Conservation (phyloP, 2,797 vertebrate genomes). For the Hozukius guyotensis region DNA sequence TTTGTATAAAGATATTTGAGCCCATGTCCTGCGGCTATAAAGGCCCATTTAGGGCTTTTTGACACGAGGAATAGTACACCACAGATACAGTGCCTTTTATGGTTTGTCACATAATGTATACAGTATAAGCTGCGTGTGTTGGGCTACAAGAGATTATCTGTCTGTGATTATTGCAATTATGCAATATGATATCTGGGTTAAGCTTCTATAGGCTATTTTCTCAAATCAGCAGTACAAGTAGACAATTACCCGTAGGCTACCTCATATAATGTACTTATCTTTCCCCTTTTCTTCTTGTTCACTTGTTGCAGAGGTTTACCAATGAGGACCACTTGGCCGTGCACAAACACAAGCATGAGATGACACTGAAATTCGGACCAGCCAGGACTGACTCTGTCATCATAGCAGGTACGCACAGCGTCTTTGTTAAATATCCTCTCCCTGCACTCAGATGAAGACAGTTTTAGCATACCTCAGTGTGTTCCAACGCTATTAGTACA, state of each 20-base stretch:
- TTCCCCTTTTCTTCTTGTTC: constrained; percentile 20
- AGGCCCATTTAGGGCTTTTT: constrained; percentile 24
- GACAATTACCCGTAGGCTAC: constrained; percentile 27
- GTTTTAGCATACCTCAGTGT: not conserved
- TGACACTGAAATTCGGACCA: constrained; percentile 98
- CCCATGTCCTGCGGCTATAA: constrained; percentile 40
- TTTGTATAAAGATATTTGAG: constrained; percentile 51
- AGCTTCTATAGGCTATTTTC: constrained; percentile 23
- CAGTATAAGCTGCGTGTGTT: constrained; percentile 25
- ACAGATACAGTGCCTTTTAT: constrained; percentile 45
- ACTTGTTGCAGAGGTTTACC: constrained; percentile 91
- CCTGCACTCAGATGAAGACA: not conserved
- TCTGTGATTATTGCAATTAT: constrained; percentile 41
- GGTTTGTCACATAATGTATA: constrained; percentile 17
- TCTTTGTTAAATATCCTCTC: not conserved
- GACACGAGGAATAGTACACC: constrained; percentile 44
- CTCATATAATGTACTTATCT: constrained; percentile 35
- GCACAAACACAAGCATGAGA: constrained; percentile 99
- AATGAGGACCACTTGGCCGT: constrained; percentile 99
- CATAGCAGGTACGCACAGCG: constrained; percentile 76
- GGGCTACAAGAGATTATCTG: constrained; percentile 34
- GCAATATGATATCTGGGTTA: constrained; percentile 61
- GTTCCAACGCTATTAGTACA: not conserved
- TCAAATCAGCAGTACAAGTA: constrained; percentile 44
- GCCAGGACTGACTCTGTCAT: constrained; percentile 86